Conservation (phyloP, 2,888 invertebrate genomes). For the Aleiodes alternator region DNA sequence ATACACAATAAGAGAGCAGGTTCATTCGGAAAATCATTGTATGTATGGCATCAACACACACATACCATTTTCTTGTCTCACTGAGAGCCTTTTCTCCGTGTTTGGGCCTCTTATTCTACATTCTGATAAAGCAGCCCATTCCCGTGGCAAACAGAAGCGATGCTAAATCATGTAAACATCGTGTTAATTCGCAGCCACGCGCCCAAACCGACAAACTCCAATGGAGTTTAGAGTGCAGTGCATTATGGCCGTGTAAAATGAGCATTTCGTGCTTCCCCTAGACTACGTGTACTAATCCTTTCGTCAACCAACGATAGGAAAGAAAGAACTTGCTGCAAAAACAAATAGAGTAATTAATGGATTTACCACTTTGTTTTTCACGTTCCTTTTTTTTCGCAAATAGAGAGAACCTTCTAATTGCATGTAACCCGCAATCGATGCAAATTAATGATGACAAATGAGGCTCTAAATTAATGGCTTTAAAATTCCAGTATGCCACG, state of each 20-base stretch:
- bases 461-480: background rate
- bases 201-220: conserved; percentile 15
- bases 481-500: background rate
- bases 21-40: conserved; percentile 30
- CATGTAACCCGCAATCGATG: conserved; percentile 11
- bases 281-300: no score
- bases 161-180: conserved; percentile 69
- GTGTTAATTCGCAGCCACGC: conserved; percentile 61
- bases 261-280: conserved; percentile 14
- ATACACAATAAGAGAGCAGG: conserved; percentile 36
- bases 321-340: no score
- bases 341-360: no score
- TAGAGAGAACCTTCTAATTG: background rate
- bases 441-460: conserved; percentile 36
- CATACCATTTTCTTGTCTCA: conserved; percentile 33
- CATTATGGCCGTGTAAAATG: conserved; percentile 14
- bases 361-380: no score
- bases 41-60: conserved; percentile 26
- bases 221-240: conserved; percentile 43
- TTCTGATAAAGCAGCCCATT: conserved; percentile 13
- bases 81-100: background rate
- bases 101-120: conserved; percentile 3
- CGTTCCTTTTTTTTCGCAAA: no score
- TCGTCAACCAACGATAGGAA: no score
- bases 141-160: conserved; percentile 46